Conservation (phyloP, 2,113 vertebrate species). For the Bucco capensis region DNA sequence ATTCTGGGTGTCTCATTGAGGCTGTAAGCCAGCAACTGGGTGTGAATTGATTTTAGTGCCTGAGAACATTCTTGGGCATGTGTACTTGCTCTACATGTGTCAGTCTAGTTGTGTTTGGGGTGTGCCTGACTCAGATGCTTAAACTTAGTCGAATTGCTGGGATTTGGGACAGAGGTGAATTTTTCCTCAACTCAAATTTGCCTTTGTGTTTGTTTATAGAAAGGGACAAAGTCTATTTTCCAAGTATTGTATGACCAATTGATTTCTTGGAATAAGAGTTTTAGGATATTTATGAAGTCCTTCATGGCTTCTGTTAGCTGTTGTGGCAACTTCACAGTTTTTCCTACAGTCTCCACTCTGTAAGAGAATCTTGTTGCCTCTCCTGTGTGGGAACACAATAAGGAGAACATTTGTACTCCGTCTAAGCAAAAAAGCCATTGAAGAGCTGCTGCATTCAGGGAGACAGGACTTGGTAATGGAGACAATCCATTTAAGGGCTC, state of each 20-base stretch:
- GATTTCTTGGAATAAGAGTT: background rate
- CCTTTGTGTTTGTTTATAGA: background rate
- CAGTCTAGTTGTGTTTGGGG: constrained; percentile 10
- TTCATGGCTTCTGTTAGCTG: background rate
- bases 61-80: constrained; percentile 25
- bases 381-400: background rate
- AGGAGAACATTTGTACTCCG: background rate
- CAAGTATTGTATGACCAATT: background rate
- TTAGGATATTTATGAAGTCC: background rate
- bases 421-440: constrained; percentile 10
- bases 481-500: background rate
- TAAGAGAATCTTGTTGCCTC: background rate
- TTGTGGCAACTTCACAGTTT: background rate
- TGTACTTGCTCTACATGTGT: background rate
- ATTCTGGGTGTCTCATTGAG: background rate
- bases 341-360: background rate
- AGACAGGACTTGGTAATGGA: background rate
- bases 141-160: background rate
- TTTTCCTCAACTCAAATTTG: background rate
- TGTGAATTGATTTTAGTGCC: background rate
- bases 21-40: background rate
- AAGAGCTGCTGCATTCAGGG: background rate
- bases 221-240: background rate
- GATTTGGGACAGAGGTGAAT: background rate
- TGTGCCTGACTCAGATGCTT: constrained; percentile 1